Evolutionary conservation across 2,888 invertebrate species (phyloP).

Genomic region (Xestia xanthographa): DNA sequence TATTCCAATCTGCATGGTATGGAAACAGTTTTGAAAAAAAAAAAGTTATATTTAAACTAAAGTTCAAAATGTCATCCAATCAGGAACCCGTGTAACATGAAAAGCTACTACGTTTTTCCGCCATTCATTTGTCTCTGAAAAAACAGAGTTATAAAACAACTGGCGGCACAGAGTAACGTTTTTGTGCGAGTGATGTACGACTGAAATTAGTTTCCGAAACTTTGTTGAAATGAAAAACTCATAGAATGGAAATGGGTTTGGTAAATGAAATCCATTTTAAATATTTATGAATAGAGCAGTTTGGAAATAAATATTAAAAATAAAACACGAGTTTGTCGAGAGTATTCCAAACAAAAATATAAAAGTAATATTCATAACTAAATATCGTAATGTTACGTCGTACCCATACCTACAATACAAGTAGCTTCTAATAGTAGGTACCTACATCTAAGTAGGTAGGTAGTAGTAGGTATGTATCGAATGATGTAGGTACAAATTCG

Average conservation of each 20-base stretch:
- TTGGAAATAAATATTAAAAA: background rate
- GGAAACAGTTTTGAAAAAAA: background rate
- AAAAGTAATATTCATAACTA: background rate
- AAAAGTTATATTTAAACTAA: slow-evolving; percentile 21
- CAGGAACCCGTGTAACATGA: slow-evolving; percentile 46
- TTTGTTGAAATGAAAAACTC: slow-evolving; percentile 38
- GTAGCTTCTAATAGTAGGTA: too few relatives aligned
- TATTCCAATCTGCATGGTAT: background rate
- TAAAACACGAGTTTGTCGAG: background rate
- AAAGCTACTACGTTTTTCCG: slow-evolving; percentile 54
- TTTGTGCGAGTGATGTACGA: slow-evolving; percentile 45
- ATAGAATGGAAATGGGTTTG: slow-evolving; percentile 20
- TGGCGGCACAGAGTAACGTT: slow-evolving; percentile 30
- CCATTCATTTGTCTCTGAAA: slow-evolving; percentile 49
- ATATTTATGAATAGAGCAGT: background rate
- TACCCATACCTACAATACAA: too few relatives aligned
- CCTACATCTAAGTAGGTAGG: too few relatives aligned
- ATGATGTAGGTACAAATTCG: too few relatives aligned
- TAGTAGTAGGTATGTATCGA: too few relatives aligned
- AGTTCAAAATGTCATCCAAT: slow-evolving; percentile 44
- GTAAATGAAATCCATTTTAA: background rate
- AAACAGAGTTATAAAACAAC: slow-evolving; percentile 45
- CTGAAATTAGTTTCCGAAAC: slow-evolving; percentile 42
- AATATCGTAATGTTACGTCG: too few relatives aligned
- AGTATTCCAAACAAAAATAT: background rate